Evolutionary conservation across 2,888 invertebrate genomes (phyloP).

Genomic region (Pterostichus madidus): DNA sequence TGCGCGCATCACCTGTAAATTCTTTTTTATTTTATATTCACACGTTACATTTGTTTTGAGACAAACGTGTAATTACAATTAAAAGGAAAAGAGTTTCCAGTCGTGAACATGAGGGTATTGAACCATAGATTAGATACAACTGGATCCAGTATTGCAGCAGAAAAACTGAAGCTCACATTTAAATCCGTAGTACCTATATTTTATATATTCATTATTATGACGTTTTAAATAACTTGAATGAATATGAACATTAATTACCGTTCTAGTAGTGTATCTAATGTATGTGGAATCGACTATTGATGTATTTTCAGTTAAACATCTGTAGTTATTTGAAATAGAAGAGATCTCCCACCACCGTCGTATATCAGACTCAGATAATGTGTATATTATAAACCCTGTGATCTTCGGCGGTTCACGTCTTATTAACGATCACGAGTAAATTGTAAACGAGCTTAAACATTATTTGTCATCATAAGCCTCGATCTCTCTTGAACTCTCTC

Average conservation of each 20-base stretch:
- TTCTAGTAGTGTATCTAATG: constrained; percentile 43
- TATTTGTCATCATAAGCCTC: constrained; percentile 44
- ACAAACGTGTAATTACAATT: constrained; percentile 47
- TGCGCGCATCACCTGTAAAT: constrained; percentile 44
- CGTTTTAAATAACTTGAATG: constrained; percentile 8
- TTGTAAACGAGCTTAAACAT: constrained; percentile 57
- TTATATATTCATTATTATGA: constrained; percentile 42
- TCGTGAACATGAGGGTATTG: constrained; percentile 44
- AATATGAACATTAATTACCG: constrained; percentile 8
- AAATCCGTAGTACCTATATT: constrained; percentile 21
- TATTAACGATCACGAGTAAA: constrained; percentile 29
- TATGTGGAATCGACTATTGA: constrained; percentile 41
- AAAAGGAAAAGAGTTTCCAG: constrained; percentile 45
- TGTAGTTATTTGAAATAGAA: constrained; percentile 31
- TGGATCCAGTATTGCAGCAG: constrained; percentile 2
- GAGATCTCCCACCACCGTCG: constrained; percentile 22
- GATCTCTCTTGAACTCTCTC: constrained; percentile 34
- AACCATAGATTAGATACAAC: constrained; percentile 45
- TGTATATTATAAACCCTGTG: constrained; percentile 47
- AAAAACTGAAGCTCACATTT: constrained; percentile 26
- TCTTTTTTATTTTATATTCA: constrained; percentile 40
- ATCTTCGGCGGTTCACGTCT: neutral
- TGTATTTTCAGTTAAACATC: constrained; percentile 39
- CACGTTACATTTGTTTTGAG: constrained; percentile 32
- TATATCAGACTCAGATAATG: constrained; percentile 22